Conservation (phyloP, 2,888 invertebrate genomes). For the Diloba caeruleocephala region DNA sequence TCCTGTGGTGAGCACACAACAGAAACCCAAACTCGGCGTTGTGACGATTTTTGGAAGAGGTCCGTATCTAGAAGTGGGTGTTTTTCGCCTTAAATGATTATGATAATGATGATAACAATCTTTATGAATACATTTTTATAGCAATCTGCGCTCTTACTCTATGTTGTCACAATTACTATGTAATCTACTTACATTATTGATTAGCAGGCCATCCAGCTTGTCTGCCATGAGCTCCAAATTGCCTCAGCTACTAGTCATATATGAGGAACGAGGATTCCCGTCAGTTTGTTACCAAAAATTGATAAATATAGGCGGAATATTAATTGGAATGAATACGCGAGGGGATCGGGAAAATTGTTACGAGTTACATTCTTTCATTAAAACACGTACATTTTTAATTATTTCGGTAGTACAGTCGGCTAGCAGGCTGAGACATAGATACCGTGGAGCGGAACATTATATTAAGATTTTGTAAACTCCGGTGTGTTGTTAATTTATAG, state of each 20-base stretch:
- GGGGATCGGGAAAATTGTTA: conserved; percentile 31
- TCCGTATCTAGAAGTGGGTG: too few relatives aligned
- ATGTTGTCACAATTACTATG: too few relatives aligned
- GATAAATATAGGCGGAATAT: conserved; percentile 33
- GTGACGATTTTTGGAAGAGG: too few relatives aligned
- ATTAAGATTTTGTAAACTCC: conserved; percentile 10
- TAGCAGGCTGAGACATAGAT: conserved; percentile 24
- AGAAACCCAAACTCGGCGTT: too few relatives aligned
- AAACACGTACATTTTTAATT: conserved; percentile 64
- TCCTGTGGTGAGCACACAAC: too few relatives aligned
- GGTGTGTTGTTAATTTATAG: not conserved
- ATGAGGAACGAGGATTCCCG: not conserved
- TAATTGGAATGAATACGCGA: conserved; percentile 42
- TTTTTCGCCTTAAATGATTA: too few relatives aligned
- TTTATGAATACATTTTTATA: too few relatives aligned
- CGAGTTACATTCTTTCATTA: conserved; percentile 45
- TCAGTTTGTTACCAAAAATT: conserved; percentile 20
- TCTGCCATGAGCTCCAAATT: too few relatives aligned
- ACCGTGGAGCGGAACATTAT: conserved; percentile 6
- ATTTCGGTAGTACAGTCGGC: conserved; percentile 39
- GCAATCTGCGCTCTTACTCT: too few relatives aligned
- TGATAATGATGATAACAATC: too few relatives aligned
- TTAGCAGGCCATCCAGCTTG: too few relatives aligned
- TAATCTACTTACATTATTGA: too few relatives aligned
- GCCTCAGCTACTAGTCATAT: not conserved